phyloP scores from a whole-genome alignment of 92 coral and sea anemone species.

The Siderastrea radians region DNA sequence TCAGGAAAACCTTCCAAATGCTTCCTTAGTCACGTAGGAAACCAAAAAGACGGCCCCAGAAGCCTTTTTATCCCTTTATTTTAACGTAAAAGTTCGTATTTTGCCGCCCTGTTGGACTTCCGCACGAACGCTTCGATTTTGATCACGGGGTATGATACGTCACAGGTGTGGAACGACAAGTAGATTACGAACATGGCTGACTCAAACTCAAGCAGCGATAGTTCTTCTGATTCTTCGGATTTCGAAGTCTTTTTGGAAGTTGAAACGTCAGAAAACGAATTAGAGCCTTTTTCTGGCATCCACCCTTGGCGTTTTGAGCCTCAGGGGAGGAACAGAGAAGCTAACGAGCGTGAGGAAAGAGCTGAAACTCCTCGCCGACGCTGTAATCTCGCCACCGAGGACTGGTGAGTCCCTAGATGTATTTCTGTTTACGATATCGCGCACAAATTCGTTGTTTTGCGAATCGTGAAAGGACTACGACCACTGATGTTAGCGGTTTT shows the following conservation, averaged over 20 bases:
- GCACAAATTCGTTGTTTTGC: no score
- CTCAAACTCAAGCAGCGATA: neutral
- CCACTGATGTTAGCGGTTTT: no score
- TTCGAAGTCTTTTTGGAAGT: neutral
- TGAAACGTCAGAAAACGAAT: neutral
- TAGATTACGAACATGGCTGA: neutral
- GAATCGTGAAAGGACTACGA: no score
- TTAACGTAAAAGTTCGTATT: neutral
- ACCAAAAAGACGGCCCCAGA: neutral
- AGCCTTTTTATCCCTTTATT: neutral
- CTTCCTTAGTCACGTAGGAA: neutral
- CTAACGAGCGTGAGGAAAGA: neutral
- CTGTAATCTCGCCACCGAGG: neutral
- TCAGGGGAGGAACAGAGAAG: neutral
- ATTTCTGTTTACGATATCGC: no score
- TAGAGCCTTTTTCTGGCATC: neutral
- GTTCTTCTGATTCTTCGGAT: neutral
- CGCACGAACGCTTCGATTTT: constrained; percentile 1
- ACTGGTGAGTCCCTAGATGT: neutral
- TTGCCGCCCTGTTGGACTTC: neutral
- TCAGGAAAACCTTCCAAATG: neutral
- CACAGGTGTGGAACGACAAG: constrained; percentile 2
- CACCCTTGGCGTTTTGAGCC: neutral
- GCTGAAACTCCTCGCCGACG: neutral
- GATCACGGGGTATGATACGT: constrained; percentile 9